A percentile compares a stretch with the other conserved stretches of the same genome.
These are phyloP conservation scores for Silurus lanzhouensis DNA, from an alignment of 2,797 vertebrate genomes.

Conservation along the genomic window DNA sequence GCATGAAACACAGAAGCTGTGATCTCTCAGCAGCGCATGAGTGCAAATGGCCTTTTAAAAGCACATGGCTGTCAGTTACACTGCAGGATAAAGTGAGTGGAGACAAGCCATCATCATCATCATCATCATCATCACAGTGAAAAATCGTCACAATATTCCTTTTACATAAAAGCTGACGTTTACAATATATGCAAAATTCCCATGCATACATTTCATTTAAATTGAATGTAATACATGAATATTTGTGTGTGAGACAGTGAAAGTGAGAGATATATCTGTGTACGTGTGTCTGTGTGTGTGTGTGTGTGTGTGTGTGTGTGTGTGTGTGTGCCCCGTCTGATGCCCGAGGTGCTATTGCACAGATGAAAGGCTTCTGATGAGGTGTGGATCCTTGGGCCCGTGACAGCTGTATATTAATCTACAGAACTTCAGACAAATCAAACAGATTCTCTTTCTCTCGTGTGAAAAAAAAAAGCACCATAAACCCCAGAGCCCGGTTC, in stretches of 20 bases:
- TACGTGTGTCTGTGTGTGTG: conserved; percentile 15
- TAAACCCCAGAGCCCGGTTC: conserved; percentile 85
- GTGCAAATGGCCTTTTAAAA: conserved; percentile 18
- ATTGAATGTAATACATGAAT: not conserved
- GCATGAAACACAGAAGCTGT: conserved; percentile 18
- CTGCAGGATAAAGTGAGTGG: not conserved
- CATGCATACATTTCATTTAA: not conserved
- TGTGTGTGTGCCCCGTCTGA: conserved; percentile 62
- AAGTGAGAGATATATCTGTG: conserved; percentile 18
- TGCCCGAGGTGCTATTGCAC: conserved; percentile 85
- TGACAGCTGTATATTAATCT: conserved; percentile 99
- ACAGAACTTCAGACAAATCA: conserved; percentile 97
- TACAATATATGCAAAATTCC: not conserved
- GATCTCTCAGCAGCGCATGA: not conserved
- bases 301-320: conserved; percentile 22
- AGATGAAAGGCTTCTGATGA: conserved; percentile 87
- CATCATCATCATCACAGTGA: not conserved
- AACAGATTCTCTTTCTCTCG: conserved; percentile 81
- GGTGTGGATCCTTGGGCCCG: conserved; percentile 88
- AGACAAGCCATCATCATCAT: not conserved
- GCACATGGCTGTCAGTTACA: conserved; percentile 16
- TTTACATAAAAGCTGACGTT: conserved; percentile 6
- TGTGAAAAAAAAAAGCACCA: conserved; percentile 68
- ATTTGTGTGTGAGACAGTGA: not conserved
- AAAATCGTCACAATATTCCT: not conserved